These are phyloP conservation scores for Nudaria mundana DNA, from an alignment of 2,888 invertebrate species.

Conservation along the genomic window DNA sequence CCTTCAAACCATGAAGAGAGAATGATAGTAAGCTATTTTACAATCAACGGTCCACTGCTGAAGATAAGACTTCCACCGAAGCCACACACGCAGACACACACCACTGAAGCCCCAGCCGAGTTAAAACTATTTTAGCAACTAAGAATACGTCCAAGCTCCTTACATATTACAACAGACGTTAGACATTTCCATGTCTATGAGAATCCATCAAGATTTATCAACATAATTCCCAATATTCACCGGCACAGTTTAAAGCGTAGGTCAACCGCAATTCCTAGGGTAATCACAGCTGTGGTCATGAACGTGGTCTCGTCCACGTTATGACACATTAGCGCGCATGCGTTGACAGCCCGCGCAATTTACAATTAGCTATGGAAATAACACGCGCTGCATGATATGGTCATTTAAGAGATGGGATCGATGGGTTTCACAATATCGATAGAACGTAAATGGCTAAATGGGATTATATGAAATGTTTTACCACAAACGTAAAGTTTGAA, in stretches of 20 bases:
- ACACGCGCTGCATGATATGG: constrained; percentile 47
- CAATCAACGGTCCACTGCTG: no score
- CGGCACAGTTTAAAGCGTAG: constrained; percentile 21
- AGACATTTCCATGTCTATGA: no score
- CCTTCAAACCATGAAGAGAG: no score
- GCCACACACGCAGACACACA: no score
- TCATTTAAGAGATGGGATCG: constrained; percentile 38
- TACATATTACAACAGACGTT: no score
- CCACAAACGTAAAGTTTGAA: no score
- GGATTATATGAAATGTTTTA: no score
- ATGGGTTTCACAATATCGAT: constrained; percentile 8
- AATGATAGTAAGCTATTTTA: no score
- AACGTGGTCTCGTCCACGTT: constrained; percentile 44
- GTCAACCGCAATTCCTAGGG: constrained; percentile 37
- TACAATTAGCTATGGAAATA: constrained; percentile 79
- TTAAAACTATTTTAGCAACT: no score
- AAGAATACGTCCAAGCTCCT: no score
- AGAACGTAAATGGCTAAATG: not conserved
- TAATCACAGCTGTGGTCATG: constrained; percentile 43
- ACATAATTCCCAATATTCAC: constrained; percentile 18
- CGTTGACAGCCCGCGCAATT: constrained; percentile 74
- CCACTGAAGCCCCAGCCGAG: no score
- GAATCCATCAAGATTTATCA: constrained; percentile 3
- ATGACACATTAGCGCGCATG: constrained; percentile 75
- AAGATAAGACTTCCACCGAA: no score